Evolutionary conservation across 2,113 vertebrate species (phyloP).

Genomic region (Trogon melanurus): DNA sequence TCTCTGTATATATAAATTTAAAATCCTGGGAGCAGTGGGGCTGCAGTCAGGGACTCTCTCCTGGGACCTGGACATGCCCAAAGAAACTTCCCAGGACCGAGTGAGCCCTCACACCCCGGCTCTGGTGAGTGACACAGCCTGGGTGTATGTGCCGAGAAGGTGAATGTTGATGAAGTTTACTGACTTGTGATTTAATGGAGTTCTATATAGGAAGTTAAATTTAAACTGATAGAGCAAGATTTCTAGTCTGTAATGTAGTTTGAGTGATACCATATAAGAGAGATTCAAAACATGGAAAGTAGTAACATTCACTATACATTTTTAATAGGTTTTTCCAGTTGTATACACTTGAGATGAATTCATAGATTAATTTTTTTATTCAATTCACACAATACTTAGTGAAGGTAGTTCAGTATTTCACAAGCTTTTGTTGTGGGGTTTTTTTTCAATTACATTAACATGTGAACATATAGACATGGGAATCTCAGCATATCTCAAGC

Average conservation of each 20-base stretch:
- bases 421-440: accelerated
- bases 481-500: background rate
- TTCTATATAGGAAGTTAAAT: background rate
- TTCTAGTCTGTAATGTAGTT: background rate
- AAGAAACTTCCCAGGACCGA: too few species aligned
- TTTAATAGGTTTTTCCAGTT: background rate
- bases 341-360: background rate
- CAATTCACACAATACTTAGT: background rate
- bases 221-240: background rate
- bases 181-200: background rate
- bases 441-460: background rate
- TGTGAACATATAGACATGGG: background rate
- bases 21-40: background rate
- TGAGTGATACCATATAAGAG: background rate
- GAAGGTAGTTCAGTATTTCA: background rate
- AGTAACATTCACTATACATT: background rate
- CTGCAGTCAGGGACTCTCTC: too few species aligned
- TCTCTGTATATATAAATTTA: background rate
- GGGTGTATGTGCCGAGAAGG: too few species aligned
- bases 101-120: too few species aligned
- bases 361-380: background rate
- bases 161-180: background rate
- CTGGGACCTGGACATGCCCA: too few species aligned
- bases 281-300: background rate
- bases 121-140: too few species aligned